Evolutionary conservation across 2,797 vertebrate species (phyloP).

Genomic region (Sylvilagus floridanus): DNA sequence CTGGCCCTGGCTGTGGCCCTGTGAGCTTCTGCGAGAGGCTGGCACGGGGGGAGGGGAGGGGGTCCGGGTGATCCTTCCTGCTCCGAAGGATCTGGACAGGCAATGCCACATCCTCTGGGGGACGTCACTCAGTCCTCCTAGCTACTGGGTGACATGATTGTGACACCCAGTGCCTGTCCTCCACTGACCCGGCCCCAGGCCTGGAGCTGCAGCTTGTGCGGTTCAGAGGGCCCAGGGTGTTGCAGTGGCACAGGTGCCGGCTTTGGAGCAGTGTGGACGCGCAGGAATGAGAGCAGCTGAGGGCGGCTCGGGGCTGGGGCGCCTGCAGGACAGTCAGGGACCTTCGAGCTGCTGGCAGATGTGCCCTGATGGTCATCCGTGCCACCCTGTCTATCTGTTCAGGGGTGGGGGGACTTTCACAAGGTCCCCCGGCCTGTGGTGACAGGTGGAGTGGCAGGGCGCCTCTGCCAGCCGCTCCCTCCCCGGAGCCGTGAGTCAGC

Average conservation of each 20-base stretch:
- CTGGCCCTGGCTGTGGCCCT: no score
- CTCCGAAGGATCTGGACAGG: neutral
- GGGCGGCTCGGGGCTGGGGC: no score
- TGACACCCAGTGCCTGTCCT: neutral
- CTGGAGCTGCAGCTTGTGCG: accelerated
- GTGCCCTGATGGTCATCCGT: no score
- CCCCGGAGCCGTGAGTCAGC: accelerated
- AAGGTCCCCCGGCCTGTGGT: neutral
- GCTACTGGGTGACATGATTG: no score
- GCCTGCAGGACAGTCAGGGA: no score
- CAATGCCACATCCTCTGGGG: neutral
- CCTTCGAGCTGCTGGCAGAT: neutral
- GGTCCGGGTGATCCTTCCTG: neutral
- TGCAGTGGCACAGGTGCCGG: neutral
- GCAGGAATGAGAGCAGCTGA: accelerated
- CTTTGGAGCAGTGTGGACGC: accelerated
- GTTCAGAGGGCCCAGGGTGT: neutral
- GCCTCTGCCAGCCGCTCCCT: neutral
- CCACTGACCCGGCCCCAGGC: accelerated
- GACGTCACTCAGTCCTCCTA: neutral
- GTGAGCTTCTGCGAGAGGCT: no score
- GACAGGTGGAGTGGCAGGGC: neutral
- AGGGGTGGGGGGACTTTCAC: neutral
- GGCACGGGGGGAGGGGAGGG: no score
- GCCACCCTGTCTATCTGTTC: neutral